Evolutionary conservation across 2,888 invertebrate species (phyloP).

Genomic region (Heliconius hortense): DNA sequence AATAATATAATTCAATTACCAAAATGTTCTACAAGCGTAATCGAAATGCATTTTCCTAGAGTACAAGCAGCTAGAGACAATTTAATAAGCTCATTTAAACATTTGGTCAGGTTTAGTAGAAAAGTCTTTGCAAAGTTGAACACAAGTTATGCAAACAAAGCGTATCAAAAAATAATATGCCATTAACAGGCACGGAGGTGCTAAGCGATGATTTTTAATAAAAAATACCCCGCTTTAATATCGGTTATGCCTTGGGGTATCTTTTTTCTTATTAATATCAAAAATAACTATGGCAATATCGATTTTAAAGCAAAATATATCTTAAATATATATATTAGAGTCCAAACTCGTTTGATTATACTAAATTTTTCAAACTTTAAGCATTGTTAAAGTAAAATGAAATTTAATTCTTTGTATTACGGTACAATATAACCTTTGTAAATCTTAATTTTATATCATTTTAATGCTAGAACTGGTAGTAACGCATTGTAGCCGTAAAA

Average conservation of each 20-base stretch:
- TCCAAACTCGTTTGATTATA: background rate
- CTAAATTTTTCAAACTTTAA: background rate
- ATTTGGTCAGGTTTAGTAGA: background rate
- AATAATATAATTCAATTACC: no score
- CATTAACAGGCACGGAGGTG: conserved; percentile 48
- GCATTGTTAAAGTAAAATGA: background rate
- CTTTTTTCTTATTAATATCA: conserved; percentile 41
- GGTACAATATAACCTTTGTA: conserved; percentile 31
- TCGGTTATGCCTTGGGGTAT: conserved; percentile 63
- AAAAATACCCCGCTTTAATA: conserved; percentile 67
- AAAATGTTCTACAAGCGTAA: background rate
- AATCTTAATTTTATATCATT: conserved; percentile 46
- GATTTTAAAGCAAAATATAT: conserved; percentile 33
- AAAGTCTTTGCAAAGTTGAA: conserved; percentile 3
- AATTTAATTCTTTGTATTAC: background rate
- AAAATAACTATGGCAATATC: conserved; percentile 34
- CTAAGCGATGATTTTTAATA: conserved; percentile 77
- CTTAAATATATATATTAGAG: background rate
- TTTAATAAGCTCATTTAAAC: background rate
- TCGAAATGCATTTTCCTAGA: background rate
- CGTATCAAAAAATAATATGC: conserved; percentile 44
- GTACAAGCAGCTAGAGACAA: background rate
- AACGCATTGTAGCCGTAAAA: conserved; percentile 64
- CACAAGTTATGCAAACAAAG: conserved; percentile 44
- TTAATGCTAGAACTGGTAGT: conserved; percentile 42